Conservation (phyloP, 1,140 invertebrate genomes). For the Homarus americanus region DNA sequence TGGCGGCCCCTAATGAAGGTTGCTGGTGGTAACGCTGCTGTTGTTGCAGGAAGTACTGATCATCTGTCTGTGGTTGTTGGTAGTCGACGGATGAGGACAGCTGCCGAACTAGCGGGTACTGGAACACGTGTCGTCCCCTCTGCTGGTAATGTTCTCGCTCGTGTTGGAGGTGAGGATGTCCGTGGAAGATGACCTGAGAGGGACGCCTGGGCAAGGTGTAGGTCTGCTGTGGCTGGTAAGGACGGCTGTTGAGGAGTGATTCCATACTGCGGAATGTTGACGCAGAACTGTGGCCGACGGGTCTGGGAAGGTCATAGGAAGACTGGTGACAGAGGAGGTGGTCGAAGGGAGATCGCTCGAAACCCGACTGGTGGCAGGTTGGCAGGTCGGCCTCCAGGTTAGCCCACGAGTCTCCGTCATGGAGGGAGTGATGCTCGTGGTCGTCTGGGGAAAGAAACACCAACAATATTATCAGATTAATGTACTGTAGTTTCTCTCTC, state of each 20-base stretch:
- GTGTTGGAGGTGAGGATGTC: constrained; percentile 53
- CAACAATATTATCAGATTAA: too few species aligned
- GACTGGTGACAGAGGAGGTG: constrained; percentile 2
- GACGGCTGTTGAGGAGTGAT: background rate
- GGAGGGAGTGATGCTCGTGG: background rate
- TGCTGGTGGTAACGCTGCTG: constrained; percentile 17
- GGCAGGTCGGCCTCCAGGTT: constrained; percentile 19
- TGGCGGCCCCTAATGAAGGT: background rate
- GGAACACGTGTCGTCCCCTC: background rate
- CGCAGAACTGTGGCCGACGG: background rate
- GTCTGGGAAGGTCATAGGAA: background rate
- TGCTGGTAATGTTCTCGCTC: constrained; percentile 15
- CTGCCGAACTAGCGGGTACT: background rate
- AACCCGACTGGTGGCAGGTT: background rate
- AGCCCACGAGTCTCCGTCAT: background rate
- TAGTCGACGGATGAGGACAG: background rate
- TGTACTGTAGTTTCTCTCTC: too few species aligned
- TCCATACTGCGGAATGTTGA: constrained; percentile 45
- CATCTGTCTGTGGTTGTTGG: background rate
- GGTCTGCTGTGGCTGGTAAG: background rate
- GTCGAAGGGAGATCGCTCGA: too few species aligned
- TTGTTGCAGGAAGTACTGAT: constrained; percentile 40
- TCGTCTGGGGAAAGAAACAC: constrained; percentile 10
- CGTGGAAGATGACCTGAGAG: constrained; percentile 48
- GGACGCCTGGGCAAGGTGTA: constrained; percentile 16